Evolutionary conservation across 2,113 vertebrate species (phyloP), one percentile per base, ranked within the genome.

Genomic region (Lophius piscatorius): DNA sequence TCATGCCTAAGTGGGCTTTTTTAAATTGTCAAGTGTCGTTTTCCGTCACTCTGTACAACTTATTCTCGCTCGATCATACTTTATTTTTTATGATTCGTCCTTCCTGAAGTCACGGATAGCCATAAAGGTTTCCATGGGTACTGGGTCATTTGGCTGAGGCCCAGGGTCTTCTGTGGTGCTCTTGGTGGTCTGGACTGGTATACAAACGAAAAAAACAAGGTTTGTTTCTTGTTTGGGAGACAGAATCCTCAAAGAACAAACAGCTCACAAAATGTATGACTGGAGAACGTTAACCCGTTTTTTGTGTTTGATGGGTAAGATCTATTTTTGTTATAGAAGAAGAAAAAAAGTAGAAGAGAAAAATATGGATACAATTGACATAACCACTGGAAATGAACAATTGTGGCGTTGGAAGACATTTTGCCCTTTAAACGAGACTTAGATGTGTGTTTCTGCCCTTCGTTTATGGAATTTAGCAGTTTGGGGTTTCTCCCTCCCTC

Each of bases 381-480:
- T 39, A 50, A 63, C 70, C 52, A 12, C 63, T 57, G 58, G 65
- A 78, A 50, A 67, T 31, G 55, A 41, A 28, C 23, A 47, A 50
- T 29, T 59, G 49, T 46, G 18, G 57, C 50, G 24, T 26, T 58
- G 34, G 58, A 70, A 58, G 16, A 41, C 16, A 57, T 84, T 66
- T 67, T 71, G 36, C 70, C 35, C 55, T 66, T 71, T 55, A 74
- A 78, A 72, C 52, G 39, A 41, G 28, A 55, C 54, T 70, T 70
- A 56, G 76, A 76, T 74, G 46, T 56, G 38, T 69, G 77, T 42
- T 69, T 72, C 42, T 44, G 59, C 46, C 44, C 47, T 26, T 78
- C 29, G 61, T 14, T 81, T 86, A 78, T 84, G 85, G 83, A 89
- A 84, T 86, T 82, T 88, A 80, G 80, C 81, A 70, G 71, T 64